These are phyloP conservation scores for Psilanteris sp. DNA, from an alignment of 1,140 invertebrate genomes.

Conservation along the genomic window DNA sequence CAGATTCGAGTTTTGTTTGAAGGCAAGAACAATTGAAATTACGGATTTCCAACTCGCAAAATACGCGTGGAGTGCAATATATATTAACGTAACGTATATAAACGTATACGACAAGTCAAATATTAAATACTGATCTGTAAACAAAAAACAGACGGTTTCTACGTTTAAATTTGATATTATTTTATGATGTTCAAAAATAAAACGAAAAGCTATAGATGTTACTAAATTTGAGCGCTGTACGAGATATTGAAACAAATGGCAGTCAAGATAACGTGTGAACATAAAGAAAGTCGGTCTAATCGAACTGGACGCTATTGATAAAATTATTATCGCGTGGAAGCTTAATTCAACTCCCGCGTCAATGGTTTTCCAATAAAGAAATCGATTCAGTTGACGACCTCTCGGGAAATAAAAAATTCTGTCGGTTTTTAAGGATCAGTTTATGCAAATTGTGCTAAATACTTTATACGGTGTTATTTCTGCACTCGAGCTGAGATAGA, in stretches of 20 bases:
- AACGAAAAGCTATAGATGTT: no score
- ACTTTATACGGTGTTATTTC: not conserved
- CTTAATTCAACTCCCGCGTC: slow-evolving; percentile 52
- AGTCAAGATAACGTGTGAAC: slow-evolving; percentile 36
- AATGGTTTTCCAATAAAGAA: slow-evolving; percentile 68
- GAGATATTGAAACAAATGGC: slow-evolving; percentile 39
- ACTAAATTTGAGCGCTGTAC: no score
- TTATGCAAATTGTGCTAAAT: slow-evolving; percentile 1
- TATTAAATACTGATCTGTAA: no score
- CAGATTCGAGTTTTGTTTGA: not conserved
- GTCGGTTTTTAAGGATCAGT: slow-evolving; percentile 1
- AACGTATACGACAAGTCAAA: no score
- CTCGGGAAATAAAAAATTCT: slow-evolving; percentile 10
- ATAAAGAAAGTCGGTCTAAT: slow-evolving; percentile 56
- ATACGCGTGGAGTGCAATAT: no score
- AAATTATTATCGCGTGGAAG: slow-evolving; percentile 63
- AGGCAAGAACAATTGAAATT: not conserved
- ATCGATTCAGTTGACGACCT: slow-evolving; percentile 51
- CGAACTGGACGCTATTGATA: slow-evolving; percentile 48
- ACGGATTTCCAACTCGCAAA: no score
- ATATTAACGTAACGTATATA: no score
- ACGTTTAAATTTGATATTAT: no score
- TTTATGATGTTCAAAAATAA: no score
- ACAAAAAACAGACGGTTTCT: no score
- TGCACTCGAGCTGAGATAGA: not conserved